Evolutionary conservation across 2,797 vertebrate genomes (phyloP), one percentile per base, ranked within the genome.

Genomic region (Pseudomugil tenellus): DNA sequence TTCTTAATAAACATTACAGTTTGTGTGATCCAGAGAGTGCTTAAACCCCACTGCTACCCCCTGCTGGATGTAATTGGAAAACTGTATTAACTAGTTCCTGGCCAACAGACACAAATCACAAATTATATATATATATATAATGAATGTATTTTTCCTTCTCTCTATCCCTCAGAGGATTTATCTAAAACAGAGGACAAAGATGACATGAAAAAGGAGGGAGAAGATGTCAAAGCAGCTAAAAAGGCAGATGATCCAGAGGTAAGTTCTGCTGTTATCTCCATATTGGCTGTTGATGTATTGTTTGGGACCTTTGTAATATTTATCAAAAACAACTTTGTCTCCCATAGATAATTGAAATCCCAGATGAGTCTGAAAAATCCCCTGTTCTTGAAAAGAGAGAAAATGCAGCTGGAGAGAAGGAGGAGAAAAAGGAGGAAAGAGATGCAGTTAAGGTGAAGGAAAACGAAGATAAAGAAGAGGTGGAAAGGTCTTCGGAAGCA

Each of bases 331-430:
- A 13, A 0, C 9, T 5, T 1, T 28, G 4, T 70, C 46, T 59
- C 55, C 11, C 14, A 9, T 23, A 94, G 94, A 89, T 94, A 52
- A 94, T 95, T 70, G 94, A 95, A 86, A 95, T 95, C 87, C 93
- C 93, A 49, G 94, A 95, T 48, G 94, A 95, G 64, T 81, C 84
- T 21, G 94, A 95, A 64, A 94, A 92, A 74, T 88, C 91, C 7
- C 87, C 91, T 0, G 48, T 28, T 35, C 51, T 63, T 6, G 82
- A 90, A 57, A 92, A 85, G 74, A 91, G 90, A 55, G 92, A 92
- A 25, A 79, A 87, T n/a, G 1, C 72, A 3, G 35, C 59, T 31
- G 56, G 37, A 1, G 81, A 58, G 16, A 88, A 85, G 74, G 87
- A 91, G 43, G 87, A 89, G 43, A 86, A 83, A 67, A 87, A 85